Base-by-base conservation (phyloP, 1,140 invertebrate species). In the Scaptomyza pallida region DNA sequence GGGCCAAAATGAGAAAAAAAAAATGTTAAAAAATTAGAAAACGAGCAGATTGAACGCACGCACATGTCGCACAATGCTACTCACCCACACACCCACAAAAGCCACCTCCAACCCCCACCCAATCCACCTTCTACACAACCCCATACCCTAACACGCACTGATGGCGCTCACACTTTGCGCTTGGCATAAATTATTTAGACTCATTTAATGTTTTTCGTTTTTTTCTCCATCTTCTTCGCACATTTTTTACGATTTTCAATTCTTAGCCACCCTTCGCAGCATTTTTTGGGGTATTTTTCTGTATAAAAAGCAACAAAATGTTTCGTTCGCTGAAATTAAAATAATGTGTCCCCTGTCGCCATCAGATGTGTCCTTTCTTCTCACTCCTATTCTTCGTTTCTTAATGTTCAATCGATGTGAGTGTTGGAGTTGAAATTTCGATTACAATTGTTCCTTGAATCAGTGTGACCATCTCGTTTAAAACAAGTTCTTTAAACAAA, bases 271-370 rank as follows among this genome's bases (percentile, higher is more conserved):
- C 82, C 82, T 82, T 73, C 67, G 21, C 57, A 50, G 26, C 41
- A 43, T 47, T 64, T 77, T 89, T 77, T 75, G 56, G 69, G 63
- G 63, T 72, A 59, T 76, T 89, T 88, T 80, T 68, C 40, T 52
- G 43, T 40, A 61, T 26, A 79, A 70, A 89, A 75, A 80, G 54
- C 57, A 75, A 72, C 19, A 45, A 63, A 89, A 73, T 81, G 72
- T 63, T 55, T 85, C 44, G 48, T 37, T 61, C 54, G 50, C 47
- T 69, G 65, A 86, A 89, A 79, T 82, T 82, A 82, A 79, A 89
- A 89, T 89, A 89, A 89, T 89, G 88, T 89, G 75, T 89, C 86
- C 88, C 88, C 73, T 88, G 88, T 89, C 78, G 86, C 63, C 78
- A 63, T 52, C 86, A 89, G 88, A 89, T 65, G 69, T 65, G 69